Base-by-base conservation (phyloP, 2,888 invertebrate genomes). In the Phyllotreta cruciferae region DNA sequence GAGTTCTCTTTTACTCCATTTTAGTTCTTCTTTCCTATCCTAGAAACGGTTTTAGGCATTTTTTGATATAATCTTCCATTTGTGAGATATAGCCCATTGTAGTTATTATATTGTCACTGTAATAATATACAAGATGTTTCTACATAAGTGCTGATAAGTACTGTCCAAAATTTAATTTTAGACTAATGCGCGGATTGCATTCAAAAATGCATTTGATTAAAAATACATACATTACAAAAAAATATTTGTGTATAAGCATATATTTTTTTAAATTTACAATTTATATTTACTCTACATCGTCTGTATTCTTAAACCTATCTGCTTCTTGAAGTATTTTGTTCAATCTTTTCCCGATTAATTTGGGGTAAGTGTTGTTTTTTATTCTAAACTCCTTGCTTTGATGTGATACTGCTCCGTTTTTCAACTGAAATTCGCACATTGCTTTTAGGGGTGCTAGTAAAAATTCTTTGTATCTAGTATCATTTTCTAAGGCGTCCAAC, bases 341-440 rank as follows among this genome's bases (percentile, higher is more conserved):
- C n/a, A 93, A 83, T 71, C 93, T 83, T 80, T 90, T 91, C 1
- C 93, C 93, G 74, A 93, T 90, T 62, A 90, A 82, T 78, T 92
- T 92, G 1, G 91, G 91, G 82, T 93, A 92, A 70, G 85, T 85
- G 75, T 89, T 89, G 70, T 89, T 91, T 81, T 90, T 91, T 58
- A 95, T 88, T 70, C 92, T 85, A 82, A 88, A 93, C 78, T 96
- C 94, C 82, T 94, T 96, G 71, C 95, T 96, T 75, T 96, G 93
- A 81, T 97, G 96, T 42, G 91, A 91, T 0, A 95, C 94, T 37
- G 96, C 96, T 8, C 97, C 97, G 83, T 96, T 93, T 70, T 90
- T 85, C 63, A 97, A 80, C 78, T 97, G 96, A 82, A 89, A 94
- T 77, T 90, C 85, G 80, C 96, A 96, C 42, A 97, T 82, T 41